Conservation (phyloP, 2,113 vertebrate genomes). For the Crypturellus undulatus region DNA sequence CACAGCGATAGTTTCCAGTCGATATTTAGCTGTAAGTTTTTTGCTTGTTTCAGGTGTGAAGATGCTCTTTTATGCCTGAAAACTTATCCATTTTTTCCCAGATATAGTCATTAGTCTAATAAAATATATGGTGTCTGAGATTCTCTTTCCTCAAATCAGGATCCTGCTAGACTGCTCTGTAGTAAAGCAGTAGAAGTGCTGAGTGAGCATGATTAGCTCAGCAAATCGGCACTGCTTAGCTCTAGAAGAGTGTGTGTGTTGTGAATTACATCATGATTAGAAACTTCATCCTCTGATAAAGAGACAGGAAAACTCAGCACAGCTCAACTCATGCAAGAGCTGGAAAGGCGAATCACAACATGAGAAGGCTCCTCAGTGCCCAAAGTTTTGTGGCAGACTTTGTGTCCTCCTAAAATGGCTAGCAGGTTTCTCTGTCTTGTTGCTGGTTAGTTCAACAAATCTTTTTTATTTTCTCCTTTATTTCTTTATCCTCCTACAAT, state of each 20-base stretch:
- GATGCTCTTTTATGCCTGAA: background rate
- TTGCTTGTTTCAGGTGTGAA: background rate
- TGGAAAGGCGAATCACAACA: constrained; percentile 9
- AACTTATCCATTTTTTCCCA: background rate
- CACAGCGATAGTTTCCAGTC: background rate
- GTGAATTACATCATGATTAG: constrained; percentile 37
- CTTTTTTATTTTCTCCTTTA: constrained; percentile 8
- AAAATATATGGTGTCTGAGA: background rate
- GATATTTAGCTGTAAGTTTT: background rate
- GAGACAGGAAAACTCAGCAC: background rate
- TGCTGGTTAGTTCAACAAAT: constrained; percentile 34
- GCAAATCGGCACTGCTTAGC: background rate
- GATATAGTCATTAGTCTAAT: background rate
- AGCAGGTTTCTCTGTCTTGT: background rate
- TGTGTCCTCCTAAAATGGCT: background rate
- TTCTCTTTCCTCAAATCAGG: background rate
- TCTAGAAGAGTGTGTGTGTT: background rate
- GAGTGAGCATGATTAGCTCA: background rate
- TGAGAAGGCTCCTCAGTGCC: constrained; percentile 54
- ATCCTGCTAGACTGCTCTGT: background rate
- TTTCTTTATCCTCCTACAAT: constrained; percentile 32
- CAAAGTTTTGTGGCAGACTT: constrained; percentile 52
- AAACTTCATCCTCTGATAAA: constrained; percentile 49
- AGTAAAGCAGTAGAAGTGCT: background rate
- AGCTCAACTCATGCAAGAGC: background rate